Base-by-base conservation (phyloP, 2,113 vertebrate species). In the Eupsittula cactorum region DNA sequence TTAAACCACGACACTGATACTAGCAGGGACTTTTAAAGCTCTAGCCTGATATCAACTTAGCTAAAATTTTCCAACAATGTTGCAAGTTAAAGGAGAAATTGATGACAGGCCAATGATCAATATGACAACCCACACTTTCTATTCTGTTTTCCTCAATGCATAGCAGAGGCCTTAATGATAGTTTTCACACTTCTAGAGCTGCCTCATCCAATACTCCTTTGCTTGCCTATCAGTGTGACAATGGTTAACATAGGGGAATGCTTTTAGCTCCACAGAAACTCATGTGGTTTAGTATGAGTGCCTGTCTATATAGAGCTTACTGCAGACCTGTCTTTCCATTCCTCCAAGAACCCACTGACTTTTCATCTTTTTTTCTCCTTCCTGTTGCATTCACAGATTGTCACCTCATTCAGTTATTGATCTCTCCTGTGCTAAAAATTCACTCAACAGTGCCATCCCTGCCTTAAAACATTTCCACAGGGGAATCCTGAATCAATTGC, bases 331-430 rank as follows among this genome's bases (percentile, higher is more conserved):
- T 67, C 37, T 82, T 92, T 77, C 64, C 15, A 19, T 53, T 92
- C 28, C 2, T 55, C 12, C 47, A 71, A 67, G 20, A 21, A 67
- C 18, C 9, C 50, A 31, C 11, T 41, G n/a, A 67, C 6, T 68
- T 79, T 86, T 50, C 8, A 20, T 82, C 3, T 11, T 84, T 64
- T 59, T n/a, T 57, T 39, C 53, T 31, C 25, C 49, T 33, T 27
- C 15, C 4, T 70, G 4, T 81, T 85, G 6, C 63, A 46, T 88
- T 90, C 33, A 1, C 20, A 55, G 84, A 74, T 39, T 90, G 75
- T 79, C 70, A 85, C 28, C 24, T 79, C 70, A 52, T 90, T 91
- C 84, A 82, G 33, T 62, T 82, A 89, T 89, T 87, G 95, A 93
- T 89, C 59, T 81, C n/a, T 86, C 20, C 53, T 62, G 31, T 49